Percentiles rank a stretch among this genome's conserved stretches.
Evolutionary conservation across 2,888 invertebrate genomes (phyloP).

Genomic region (Thereva unica): DNA sequence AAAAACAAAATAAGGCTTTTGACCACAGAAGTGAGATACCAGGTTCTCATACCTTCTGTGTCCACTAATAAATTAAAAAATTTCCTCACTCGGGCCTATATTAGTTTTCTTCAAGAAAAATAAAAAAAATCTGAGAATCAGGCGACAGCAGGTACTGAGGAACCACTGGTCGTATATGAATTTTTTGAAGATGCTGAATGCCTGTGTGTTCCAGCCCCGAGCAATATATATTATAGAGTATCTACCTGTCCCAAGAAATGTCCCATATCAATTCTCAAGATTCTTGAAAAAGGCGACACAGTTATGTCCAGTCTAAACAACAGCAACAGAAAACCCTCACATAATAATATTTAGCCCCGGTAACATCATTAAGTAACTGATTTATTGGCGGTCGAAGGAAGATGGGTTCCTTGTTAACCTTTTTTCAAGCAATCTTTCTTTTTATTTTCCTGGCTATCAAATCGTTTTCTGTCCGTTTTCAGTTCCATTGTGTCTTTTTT

Average conservation of each 20-base stretch:
- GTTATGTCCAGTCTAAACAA: slow-evolving; percentile 20
- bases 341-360: slow-evolving; percentile 47
- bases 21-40: slow-evolving; percentile 28
- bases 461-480: slow-evolving; percentile 40
- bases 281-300: slow-evolving; percentile 35
- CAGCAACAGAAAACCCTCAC: slow-evolving; percentile 42
- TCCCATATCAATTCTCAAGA: slow-evolving; percentile 41
- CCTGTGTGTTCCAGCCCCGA: slow-evolving; percentile 17
- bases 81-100: slow-evolving; percentile 32
- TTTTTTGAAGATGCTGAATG: neutral
- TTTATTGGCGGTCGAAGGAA: slow-evolving; percentile 56
- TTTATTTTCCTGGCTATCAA: slow-evolving; percentile 33
- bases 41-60: slow-evolving; percentile 31
- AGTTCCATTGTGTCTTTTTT: slow-evolving; percentile 44
- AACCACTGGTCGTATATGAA: too few relatives aligned
- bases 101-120: slow-evolving; percentile 1
- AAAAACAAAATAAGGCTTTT: slow-evolving; percentile 6
- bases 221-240: slow-evolving; percentile 27
- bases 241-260: slow-evolving; percentile 36
- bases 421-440: slow-evolving; percentile 35
- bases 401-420: slow-evolving; percentile 38
- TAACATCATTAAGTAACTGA: slow-evolving; percentile 60
- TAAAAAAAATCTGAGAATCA: neutral
- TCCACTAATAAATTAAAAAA: slow-evolving; percentile 37
- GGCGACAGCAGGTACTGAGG: slow-evolving; percentile 25